Conservation (phyloP, 2,113 vertebrate species). For the Macrotus californicus region DNA sequence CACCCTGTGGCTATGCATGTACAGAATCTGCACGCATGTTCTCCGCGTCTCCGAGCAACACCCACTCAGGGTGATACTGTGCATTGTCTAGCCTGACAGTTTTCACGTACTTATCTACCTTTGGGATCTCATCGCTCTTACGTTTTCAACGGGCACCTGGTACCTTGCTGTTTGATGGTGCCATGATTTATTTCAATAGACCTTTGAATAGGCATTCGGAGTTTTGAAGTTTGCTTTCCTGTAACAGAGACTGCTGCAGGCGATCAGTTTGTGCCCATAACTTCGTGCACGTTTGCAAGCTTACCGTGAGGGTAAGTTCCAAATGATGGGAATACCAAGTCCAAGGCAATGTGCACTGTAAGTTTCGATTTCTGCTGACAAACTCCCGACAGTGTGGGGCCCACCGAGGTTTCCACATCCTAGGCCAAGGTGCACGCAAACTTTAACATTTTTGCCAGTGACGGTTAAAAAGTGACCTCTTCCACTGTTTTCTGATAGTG, state of each 20-base stretch:
- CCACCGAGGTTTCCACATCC: neutral
- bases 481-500: neutral
- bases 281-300: neutral
- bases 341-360: neutral
- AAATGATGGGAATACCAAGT: neutral
- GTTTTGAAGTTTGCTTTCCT: neutral
- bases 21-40: neutral
- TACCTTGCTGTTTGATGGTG: rapidly evolving
- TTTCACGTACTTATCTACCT: neutral
- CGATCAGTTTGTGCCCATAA: neutral
- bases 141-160: neutral
- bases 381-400: neutral
- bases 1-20: too few relatives aligned
- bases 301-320: neutral
- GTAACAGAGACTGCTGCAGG: neutral
- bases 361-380: neutral
- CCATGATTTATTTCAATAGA: neutral
- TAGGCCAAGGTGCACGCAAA: neutral
- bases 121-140: neutral
- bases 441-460: neutral
- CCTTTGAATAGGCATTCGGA: neutral
- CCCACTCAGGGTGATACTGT: neutral
- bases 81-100: neutral
- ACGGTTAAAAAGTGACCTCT: neutral
- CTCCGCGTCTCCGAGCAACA: neutral